phyloP scores from a whole-genome alignment of 1,140 invertebrate genomes.

The Scaptomyza montana region DNA sequence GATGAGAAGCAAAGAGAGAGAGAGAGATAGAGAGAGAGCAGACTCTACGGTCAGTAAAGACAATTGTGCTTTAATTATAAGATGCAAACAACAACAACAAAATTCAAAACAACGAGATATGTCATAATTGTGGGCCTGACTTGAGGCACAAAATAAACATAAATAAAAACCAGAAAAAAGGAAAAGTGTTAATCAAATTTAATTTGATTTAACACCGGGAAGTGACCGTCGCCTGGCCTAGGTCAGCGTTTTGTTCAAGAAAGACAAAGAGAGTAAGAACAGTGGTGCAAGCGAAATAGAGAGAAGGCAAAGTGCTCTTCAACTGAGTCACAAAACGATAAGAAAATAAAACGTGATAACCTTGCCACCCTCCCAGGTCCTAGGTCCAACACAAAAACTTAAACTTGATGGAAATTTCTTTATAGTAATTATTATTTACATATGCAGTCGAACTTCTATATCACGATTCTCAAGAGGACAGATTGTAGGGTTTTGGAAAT shows the following conservation, averaged over 20 bases:
- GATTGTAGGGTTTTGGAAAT: too few relatives aligned
- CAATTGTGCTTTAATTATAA: slow-evolving; percentile 61
- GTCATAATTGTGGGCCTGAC: slow-evolving; percentile 66
- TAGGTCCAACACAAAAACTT: background rate
- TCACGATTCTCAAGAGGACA: too few relatives aligned
- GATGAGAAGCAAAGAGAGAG: background rate
- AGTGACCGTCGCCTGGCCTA: slow-evolving; percentile 54
- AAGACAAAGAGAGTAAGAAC: background rate
- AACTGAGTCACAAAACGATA: slow-evolving; percentile 27
- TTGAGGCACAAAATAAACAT: slow-evolving; percentile 33
- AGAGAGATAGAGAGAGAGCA: background rate
- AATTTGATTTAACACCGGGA: slow-evolving; percentile 62
- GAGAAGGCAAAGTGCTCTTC: background rate
- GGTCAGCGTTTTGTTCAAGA: slow-evolving; percentile 42
- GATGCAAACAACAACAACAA: slow-evolving; percentile 34
- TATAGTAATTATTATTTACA: slow-evolving; percentile 9
- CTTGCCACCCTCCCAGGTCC: slow-evolving; percentile 14
- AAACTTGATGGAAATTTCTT: background rate
- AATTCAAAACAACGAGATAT: slow-evolving; percentile 32
- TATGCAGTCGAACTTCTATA: background rate
- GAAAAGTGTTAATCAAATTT: slow-evolving; percentile 74
- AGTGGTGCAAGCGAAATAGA: background rate
- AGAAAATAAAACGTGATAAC: slow-evolving; percentile 28
- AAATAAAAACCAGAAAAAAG: background rate
- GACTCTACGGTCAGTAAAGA: slow-evolving; percentile 6